Evolutionary conservation across 2,113 vertebrate genomes (phyloP).

Genomic region (Tupaia chinensis): DNA sequence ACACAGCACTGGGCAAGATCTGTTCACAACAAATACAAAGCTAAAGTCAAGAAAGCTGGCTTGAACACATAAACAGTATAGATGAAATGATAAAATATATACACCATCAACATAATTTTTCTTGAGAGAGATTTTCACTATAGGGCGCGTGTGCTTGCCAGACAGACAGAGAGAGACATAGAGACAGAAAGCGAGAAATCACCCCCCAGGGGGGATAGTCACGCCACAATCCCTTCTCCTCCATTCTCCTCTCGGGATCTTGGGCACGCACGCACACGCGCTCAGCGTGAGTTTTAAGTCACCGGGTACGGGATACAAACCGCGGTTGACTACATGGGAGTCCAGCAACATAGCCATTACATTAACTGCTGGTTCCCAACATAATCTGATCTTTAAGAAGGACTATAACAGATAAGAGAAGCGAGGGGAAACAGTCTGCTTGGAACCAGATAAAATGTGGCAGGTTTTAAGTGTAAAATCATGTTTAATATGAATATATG

Average conservation of each 20-base stretch:
- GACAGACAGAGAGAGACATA: too few species aligned
- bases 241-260: neutral
- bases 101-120: neutral
- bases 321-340: too few species aligned
- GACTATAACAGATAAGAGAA: neutral
- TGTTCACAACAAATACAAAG: neutral
- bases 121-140: too few species aligned
- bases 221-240: too few species aligned
- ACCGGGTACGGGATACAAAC: too few species aligned
- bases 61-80: neutral
- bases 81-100: neutral
- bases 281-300: too few species aligned
- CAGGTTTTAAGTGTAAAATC: neutral
- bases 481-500: neutral
- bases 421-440: neutral
- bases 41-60: conserved; percentile 13
- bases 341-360: too few species aligned
- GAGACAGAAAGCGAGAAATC: too few species aligned
- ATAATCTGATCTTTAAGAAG: neutral
- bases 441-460: conserved; percentile 30
- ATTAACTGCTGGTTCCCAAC: too few species aligned
- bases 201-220: too few species aligned
- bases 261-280: neutral
- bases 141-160: too few species aligned
- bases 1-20: neutral